Base-by-base conservation (phyloP, 2,888 invertebrate genomes). In the Pasiphila rectangulata region DNA sequence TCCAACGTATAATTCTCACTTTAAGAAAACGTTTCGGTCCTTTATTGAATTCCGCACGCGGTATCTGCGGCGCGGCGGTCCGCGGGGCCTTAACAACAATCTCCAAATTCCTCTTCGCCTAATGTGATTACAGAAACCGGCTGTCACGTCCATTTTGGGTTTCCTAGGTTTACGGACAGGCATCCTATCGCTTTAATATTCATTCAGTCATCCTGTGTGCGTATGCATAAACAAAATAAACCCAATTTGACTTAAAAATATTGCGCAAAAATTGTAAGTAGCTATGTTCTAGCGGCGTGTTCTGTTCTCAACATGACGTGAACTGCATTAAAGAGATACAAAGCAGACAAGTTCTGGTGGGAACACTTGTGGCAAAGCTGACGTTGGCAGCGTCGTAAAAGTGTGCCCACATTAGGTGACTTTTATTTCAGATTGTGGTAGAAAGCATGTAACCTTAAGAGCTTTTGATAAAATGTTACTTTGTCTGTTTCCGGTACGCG, bases 41-140 rank as follows among this genome's bases (percentile, higher is more conserved):
- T 79, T 80, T 85, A 86, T 86, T 84, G 84, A 78, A 86, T 86
- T 84, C 85, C 83, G 57, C 66, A 73, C 69, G 75, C 66, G 75
- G 75, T 72, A 69, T 64, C 61, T 64, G 62, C 66, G 68, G 72
- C 75, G 62, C 66, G 68, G 72, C 75, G 75, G 75, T 77, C 81
- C 70, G 72, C 70, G 71, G 69, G 70, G 73, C 66, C 67, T 67
- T 69, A 73, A 76, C 72, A 72, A 66, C 66, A 79, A 79, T 79
- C 77, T 69, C 59, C 43, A 64, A 72, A 75, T 79, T 67, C 72
- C 71, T 59, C 59, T 61, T 64, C 65, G 66, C 63, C 61, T 73
- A 72, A 73, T 72, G 71, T 72, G 66, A 73, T 74, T 75, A 72
- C 62, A 64, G 58, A 59, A 63, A 64, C 56, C 58, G 61, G 53